A percentile compares a stretch with the other conserved stretches of the same genome.
Evolutionary conservation across 2,888 invertebrate species (phyloP).

Genomic region (Melieria picta): DNA sequence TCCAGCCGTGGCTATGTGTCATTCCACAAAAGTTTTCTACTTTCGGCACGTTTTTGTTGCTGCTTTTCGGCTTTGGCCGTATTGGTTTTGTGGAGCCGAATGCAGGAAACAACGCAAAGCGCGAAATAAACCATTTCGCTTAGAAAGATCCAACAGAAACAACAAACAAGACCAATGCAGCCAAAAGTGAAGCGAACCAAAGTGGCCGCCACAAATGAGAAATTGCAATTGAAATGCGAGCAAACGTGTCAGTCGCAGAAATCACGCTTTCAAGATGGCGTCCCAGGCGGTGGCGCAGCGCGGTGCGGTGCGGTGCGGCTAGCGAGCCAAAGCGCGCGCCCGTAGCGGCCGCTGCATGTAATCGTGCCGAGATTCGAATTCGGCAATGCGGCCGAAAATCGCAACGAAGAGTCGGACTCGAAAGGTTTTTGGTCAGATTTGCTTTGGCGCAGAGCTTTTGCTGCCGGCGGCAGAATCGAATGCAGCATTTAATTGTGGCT

Average conservation of each 20-base stretch:
- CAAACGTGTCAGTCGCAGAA: slow-evolving; percentile 55
- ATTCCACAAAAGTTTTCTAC: not conserved
- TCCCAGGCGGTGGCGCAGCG: not conserved
- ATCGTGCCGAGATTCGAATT: slow-evolving; percentile 33
- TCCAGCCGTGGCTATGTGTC: not conserved
- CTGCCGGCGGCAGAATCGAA: too few species aligned
- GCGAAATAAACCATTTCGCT: too few species aligned
- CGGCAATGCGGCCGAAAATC: slow-evolving; percentile 20
- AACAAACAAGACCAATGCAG: too few species aligned
- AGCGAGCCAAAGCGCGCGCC: slow-evolving; percentile 14
- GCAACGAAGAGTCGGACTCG: too few species aligned
- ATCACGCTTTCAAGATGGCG: slow-evolving; percentile 33
- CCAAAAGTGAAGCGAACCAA: too few species aligned
- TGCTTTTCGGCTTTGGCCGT: too few species aligned
- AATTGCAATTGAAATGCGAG: slow-evolving; percentile 61
- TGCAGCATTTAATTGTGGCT: slow-evolving; percentile 7
- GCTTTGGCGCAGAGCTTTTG: too few species aligned
- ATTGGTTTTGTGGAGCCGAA: too few species aligned
- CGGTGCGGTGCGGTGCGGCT: not conserved
- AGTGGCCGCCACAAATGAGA: slow-evolving; percentile 40
- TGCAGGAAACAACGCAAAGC: too few species aligned
- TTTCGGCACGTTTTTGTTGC: too few species aligned
- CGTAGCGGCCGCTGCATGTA: slow-evolving; percentile 14
- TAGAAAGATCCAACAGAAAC: too few species aligned
- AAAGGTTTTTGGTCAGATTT: too few species aligned